These are phyloP conservation scores for Numenius arquata DNA, from an alignment of 2,113 vertebrate genomes.

Conservation along the genomic window DNA sequence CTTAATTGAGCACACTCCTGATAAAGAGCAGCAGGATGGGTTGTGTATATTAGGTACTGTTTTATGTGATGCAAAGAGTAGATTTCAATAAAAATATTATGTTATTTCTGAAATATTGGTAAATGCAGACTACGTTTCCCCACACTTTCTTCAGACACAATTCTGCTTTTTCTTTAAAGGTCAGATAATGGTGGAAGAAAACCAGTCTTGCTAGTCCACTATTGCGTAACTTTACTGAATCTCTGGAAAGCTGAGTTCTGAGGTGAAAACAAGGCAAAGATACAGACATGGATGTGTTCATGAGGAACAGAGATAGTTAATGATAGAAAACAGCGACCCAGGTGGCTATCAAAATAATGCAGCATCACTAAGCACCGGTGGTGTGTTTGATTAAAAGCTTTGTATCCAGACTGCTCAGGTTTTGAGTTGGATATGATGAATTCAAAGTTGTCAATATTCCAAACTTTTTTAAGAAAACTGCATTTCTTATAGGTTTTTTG, in stretches of 20 bases:
- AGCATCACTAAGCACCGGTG: background rate
- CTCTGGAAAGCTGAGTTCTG: background rate
- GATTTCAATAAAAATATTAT: background rate
- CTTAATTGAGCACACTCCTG: background rate
- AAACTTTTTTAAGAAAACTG: background rate
- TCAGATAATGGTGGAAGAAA: background rate
- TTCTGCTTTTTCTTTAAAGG: background rate
- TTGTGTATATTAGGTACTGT: background rate
- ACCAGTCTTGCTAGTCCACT: accelerated
- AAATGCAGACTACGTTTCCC: background rate
- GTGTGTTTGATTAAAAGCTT: background rate
- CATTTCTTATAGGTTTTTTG: background rate
- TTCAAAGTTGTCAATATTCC: background rate
- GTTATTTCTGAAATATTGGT: background rate
- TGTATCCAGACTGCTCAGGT: background rate
- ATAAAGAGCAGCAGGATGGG: background rate
- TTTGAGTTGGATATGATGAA: background rate
- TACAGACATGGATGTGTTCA: background rate
- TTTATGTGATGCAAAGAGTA: background rate
- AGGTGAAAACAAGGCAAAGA: background rate
- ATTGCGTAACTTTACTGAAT: background rate
- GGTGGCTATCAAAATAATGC: background rate
- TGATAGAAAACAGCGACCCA: background rate
- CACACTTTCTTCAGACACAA: accelerated
- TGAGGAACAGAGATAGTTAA: background rate